A percentile compares a stretch with the other conserved stretches of the same genome.
Evolutionary conservation across 2,113 vertebrate genomes (phyloP).

Genomic region (Cyprichromis sp.): DNA sequence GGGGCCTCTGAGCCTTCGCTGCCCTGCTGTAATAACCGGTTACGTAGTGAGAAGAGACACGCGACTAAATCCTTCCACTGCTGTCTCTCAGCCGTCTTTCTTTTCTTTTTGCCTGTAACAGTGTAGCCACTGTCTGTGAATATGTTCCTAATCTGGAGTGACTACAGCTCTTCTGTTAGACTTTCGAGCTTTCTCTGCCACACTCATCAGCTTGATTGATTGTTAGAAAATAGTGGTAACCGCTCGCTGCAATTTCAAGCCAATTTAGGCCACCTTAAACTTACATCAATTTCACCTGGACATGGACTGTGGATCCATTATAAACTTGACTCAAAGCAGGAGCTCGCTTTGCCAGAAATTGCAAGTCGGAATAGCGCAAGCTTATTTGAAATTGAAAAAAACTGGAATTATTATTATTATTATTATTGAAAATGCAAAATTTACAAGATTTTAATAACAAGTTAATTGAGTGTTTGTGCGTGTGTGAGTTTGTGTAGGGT

Average conservation of each 20-base stretch:
- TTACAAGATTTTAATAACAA: not conserved
- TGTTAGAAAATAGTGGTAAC: slow-evolving; percentile 52
- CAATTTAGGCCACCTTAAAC: slow-evolving; percentile 56
- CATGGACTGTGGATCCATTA: not conserved
- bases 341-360: not conserved
- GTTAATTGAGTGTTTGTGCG: not conserved
- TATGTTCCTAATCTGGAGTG: slow-evolving; percentile 5
- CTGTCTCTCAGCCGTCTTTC: not conserved
- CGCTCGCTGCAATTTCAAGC: slow-evolving; percentile 26
- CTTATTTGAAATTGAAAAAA: not conserved
- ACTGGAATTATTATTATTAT: not conserved
- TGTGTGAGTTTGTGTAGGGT: not conserved
- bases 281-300: slow-evolving; percentile 28
- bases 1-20: slow-evolving; percentile 7
- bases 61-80: slow-evolving; percentile 52
- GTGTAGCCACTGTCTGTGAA: slow-evolving; percentile 28
- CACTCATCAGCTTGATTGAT: slow-evolving; percentile 54
- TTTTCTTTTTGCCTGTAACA: slow-evolving; percentile 22
- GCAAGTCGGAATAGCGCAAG: not conserved
- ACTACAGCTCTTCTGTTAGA: slow-evolving; percentile 24
- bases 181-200: not conserved
- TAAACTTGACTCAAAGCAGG: not conserved
- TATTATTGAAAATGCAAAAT: not conserved
- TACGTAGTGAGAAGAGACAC: slow-evolving; percentile 33
- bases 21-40: slow-evolving; percentile 36